A percentile compares a stretch with the other conserved stretches of the same genome.
Conservation (phyloP, 1,140 invertebrate species). For the Luehdorfia chinensis region DNA sequence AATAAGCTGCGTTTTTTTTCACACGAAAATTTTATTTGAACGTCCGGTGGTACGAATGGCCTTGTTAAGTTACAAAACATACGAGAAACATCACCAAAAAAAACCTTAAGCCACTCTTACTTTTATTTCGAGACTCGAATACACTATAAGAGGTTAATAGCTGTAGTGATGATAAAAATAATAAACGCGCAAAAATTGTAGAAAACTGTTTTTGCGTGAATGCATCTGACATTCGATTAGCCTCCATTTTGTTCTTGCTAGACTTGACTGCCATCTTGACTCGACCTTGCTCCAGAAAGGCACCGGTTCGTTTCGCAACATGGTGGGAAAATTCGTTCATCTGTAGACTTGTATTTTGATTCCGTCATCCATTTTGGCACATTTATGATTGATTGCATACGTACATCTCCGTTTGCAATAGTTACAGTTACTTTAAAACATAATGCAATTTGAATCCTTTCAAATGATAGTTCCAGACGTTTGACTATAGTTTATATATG, state of each 20-base stretch:
- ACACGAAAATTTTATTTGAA: conserved; percentile 42
- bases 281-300: conserved; percentile 63
- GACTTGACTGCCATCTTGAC: conserved; percentile 48
- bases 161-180: neutral
- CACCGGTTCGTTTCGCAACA: conserved; percentile 54
- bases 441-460: no score
- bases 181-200: conserved; percentile 21
- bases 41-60: conserved; percentile 31
- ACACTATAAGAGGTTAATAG: neutral
- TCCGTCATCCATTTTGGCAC: conserved; percentile 2
- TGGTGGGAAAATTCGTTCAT: conserved; percentile 56
- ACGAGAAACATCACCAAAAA: conserved; percentile 19
- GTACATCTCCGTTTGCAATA: no score
- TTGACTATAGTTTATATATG: no score
- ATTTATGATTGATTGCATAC: conserved; percentile 2
- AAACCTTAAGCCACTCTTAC: conserved; percentile 17
- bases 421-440: no score
- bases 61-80: conserved; percentile 42
- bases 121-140: conserved; percentile 11
- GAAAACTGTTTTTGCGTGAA: conserved; percentile 40
- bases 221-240: conserved; percentile 48
- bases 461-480: no score
- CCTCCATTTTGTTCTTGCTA: conserved; percentile 33
- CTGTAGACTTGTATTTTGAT: conserved; percentile 29
- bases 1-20: conserved; percentile 35